phyloP scores from a whole-genome alignment of 64 coral and sea anemone species.

The Montipora efflorescens region DNA sequence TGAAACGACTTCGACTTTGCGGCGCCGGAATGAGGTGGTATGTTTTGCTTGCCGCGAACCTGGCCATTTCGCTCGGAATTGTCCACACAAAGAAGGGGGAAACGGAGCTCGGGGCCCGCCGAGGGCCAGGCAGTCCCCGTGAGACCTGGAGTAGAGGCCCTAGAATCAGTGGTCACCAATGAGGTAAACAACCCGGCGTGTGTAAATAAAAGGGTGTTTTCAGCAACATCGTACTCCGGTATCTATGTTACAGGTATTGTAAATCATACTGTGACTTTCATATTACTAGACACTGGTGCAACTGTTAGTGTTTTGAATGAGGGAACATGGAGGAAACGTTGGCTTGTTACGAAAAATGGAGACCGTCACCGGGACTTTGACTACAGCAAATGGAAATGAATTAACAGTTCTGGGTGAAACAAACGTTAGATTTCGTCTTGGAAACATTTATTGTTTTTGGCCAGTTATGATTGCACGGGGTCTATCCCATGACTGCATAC shows the following conservation, averaged over 20 bases:
- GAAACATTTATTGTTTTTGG: constrained; percentile 12
- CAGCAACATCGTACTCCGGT: constrained; percentile 19
- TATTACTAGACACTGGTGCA: too few species aligned
- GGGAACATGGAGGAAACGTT: constrained; percentile 22
- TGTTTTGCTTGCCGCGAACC: too few species aligned
- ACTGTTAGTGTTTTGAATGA: constrained; percentile 39
- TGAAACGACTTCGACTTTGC: too few species aligned
- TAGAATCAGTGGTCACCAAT: too few species aligned
- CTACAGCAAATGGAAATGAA: constrained; percentile 37
- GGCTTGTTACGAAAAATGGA: constrained; percentile 2
- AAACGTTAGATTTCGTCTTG: constrained; percentile 69
- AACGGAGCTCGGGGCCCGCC: too few species aligned
- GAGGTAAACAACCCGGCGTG: too few species aligned
- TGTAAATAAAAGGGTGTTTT: too few species aligned
- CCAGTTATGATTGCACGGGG: constrained; percentile 55
- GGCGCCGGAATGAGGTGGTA: too few species aligned
- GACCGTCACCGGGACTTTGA: background rate
- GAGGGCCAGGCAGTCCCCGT: too few species aligned
- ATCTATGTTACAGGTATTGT: constrained; percentile 47
- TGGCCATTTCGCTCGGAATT: too few species aligned
- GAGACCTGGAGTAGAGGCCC: too few species aligned
- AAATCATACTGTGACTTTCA: constrained; percentile 30
- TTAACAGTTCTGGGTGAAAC: constrained; percentile 57
- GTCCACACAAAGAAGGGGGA: too few species aligned
- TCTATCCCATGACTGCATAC: constrained; percentile 63